Evolutionary conservation across 1,140 invertebrate genomes (phyloP).

Genomic region (Brachionus angularis): DNA sequence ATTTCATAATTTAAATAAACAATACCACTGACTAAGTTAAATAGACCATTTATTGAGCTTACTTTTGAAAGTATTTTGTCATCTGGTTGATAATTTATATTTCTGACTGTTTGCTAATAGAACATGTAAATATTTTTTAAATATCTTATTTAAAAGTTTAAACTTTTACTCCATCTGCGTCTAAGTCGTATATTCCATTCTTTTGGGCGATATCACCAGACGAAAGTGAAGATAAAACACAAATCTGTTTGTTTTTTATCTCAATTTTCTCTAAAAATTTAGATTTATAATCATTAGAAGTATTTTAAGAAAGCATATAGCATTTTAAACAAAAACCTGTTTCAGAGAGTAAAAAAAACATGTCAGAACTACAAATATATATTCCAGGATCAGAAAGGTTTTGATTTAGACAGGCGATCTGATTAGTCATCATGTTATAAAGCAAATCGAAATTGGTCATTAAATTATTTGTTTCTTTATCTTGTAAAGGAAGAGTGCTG

Average conservation of each 20-base stretch:
- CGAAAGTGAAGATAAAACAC: constrained; percentile 53
- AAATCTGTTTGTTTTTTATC: constrained; percentile 48
- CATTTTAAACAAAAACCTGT: constrained; percentile 42
- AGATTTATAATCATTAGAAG: not conserved
- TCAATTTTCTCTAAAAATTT: not conserved
- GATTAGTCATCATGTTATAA: constrained; percentile 1
- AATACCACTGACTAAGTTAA: constrained; percentile 32
- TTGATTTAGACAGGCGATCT: constrained; percentile 15
- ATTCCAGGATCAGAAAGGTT: constrained; percentile 52
- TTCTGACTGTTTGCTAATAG: constrained; percentile 50
- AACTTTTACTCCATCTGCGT: constrained; percentile 50
- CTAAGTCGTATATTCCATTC: constrained; percentile 58
- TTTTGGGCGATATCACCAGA: constrained; percentile 51
- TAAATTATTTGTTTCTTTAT: not conserved
- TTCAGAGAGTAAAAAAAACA: constrained; percentile 53
- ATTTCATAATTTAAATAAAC: constrained; percentile 42
- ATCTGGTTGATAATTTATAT: constrained; percentile 52
- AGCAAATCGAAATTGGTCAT: constrained; percentile 4
- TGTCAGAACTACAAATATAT: constrained; percentile 61
- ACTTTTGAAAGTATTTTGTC: constrained; percentile 46
- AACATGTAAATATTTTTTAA: constrained; percentile 27
- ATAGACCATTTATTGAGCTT: constrained; percentile 25
- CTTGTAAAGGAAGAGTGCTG: not conserved
- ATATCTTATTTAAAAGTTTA: not conserved
- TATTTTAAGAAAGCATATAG: not conserved